phyloP scores from a whole-genome alignment of 2,888 invertebrate genomes.

The Prostheceraeus crozeri region DNA sequence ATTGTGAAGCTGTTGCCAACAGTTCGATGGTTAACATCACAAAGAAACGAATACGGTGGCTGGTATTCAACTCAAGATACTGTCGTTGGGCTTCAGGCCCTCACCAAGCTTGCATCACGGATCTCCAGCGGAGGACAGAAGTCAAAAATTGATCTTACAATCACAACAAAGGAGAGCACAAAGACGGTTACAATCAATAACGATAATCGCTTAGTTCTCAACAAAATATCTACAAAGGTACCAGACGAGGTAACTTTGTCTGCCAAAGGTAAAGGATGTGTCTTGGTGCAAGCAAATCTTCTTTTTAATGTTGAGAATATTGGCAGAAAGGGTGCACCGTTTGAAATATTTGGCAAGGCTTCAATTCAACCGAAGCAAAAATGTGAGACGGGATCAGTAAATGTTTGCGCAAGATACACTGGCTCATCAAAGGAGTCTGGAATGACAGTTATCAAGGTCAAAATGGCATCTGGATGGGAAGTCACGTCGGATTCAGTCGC shows the following conservation, averaged over 20 bases:
- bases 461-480: constrained; percentile 22
- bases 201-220: too few relatives aligned
- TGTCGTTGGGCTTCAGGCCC: constrained; percentile 45
- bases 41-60: constrained; percentile 41
- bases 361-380: too few relatives aligned
- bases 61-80: constrained; percentile 46
- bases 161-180: too few relatives aligned
- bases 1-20: constrained; percentile 33
- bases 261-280: not conserved
- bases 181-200: too few relatives aligned
- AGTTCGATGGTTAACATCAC: constrained; percentile 41
- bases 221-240: not conserved
- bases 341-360: not conserved
- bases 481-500: not conserved
- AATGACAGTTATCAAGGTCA: constrained; percentile 25
- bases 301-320: constrained; percentile 1
- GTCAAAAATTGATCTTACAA: too few relatives aligned
- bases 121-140: too few relatives aligned
- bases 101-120: constrained; percentile 41
- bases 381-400: too few relatives aligned
- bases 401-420: not conserved
- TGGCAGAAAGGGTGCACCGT: not conserved
- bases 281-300: not conserved
- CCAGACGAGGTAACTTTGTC: not conserved
- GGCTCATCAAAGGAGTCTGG: not conserved